These are phyloP conservation scores for Bambusicola thoracicus DNA, from an alignment of 2,113 vertebrate species.

Conservation along the genomic window DNA sequence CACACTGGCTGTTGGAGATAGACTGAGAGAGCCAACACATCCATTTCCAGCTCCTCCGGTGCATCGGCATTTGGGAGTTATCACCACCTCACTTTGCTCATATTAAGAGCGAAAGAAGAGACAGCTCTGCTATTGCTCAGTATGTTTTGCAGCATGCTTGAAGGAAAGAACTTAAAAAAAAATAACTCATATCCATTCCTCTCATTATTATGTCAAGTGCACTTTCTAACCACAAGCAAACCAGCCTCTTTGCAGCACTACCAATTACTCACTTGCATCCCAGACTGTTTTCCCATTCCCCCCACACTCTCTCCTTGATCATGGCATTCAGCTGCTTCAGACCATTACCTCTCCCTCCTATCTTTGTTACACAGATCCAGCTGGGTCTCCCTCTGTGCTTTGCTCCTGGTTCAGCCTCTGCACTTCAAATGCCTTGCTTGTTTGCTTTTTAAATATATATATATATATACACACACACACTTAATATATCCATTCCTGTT, in stretches of 20 bases:
- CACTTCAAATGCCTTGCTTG: neutral
- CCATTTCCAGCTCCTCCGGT: neutral
- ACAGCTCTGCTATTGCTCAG: neutral
- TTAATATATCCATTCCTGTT: neutral
- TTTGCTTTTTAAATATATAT: neutral
- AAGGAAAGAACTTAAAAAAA: neutral
- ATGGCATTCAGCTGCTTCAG: conserved; percentile 36
- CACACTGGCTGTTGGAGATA: neutral
- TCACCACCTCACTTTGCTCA: neutral
- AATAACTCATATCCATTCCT: neutral
- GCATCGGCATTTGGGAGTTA: neutral
- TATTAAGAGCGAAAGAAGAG: neutral
- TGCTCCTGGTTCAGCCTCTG: conserved; percentile 15
- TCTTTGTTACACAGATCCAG: conserved; percentile 43
- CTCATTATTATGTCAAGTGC: conserved; percentile 34
- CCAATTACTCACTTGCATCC: conserved; percentile 26
- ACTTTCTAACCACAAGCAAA: conserved; percentile 13
- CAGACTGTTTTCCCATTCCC: conserved; percentile 23
- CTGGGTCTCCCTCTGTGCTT: conserved; percentile 31
- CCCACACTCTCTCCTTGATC: neutral
- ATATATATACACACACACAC: too few species aligned
- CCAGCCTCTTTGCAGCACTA: neutral
- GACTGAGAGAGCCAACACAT: neutral
- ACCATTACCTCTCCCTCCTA: conserved; percentile 22
- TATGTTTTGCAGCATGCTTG: neutral